A percentile compares a stretch with the other conserved stretches of the same genome.
phyloP scores from a whole-genome alignment of 2,888 invertebrate genomes.

The Scaptomyza cyrtandrae region DNA sequence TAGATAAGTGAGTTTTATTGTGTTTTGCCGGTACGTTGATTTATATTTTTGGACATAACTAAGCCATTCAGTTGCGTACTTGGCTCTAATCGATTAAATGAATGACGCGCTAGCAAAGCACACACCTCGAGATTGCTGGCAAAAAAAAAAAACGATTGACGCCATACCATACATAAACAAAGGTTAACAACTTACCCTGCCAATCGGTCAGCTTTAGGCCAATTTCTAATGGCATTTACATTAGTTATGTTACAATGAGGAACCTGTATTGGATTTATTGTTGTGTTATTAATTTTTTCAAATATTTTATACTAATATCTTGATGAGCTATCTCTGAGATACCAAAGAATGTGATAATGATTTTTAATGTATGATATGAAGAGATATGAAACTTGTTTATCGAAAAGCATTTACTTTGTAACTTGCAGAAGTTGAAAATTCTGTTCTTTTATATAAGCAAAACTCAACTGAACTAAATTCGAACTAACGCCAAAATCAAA shows the following conservation, averaged over 20 bases:
- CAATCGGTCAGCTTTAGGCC: not conserved
- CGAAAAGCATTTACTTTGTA: too few species aligned
- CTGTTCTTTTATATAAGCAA: too few species aligned
- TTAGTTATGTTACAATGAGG: too few species aligned
- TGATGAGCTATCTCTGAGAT: too few species aligned
- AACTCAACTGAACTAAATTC: conserved; percentile 8
- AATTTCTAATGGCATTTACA: too few species aligned
- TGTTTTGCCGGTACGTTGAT: conserved; percentile 28
- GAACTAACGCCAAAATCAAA: not conserved
- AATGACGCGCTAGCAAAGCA: conserved; percentile 23
- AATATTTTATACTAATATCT: too few species aligned
- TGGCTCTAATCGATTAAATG: conserved; percentile 37
- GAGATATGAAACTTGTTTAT: not conserved
- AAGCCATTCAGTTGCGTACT: not conserved
- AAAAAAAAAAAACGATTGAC: conserved; percentile 11
- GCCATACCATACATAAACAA: conserved; percentile 13
- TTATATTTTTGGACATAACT: conserved; percentile 39
- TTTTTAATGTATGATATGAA: too few species aligned
- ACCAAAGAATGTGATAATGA: too few species aligned
- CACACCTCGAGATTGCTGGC: conserved; percentile 9
- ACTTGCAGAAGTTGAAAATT: too few species aligned
- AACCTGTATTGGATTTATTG: too few species aligned
- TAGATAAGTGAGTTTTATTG: conserved; percentile 45
- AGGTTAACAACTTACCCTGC: conserved; percentile 44
- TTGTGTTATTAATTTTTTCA: too few species aligned